Evolutionary conservation across 2,888 invertebrate species (phyloP).

Genomic region (Tillus elongatus): DNA sequence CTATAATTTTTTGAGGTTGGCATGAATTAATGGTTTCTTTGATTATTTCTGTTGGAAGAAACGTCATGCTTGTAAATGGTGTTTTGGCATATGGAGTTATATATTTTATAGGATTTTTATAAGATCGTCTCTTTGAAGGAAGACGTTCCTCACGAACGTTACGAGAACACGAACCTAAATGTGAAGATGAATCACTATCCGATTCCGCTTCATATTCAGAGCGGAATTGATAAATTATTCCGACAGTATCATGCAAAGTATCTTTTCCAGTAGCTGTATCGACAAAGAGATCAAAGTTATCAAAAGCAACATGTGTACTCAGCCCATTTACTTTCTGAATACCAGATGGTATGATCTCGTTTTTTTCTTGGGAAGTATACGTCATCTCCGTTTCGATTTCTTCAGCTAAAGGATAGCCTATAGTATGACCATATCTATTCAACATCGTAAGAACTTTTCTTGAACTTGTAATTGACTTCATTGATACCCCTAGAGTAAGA

Average conservation of each 20-base stretch:
- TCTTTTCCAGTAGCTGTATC: conserved; percentile 25
- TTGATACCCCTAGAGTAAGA: conserved; percentile 21
- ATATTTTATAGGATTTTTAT: conserved; percentile 3
- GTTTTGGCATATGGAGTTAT: background rate
- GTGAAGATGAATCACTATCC: too few species aligned
- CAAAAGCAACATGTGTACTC: conserved; percentile 28
- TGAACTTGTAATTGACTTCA: conserved; percentile 24
- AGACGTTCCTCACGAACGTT: too few species aligned
- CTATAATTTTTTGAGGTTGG: conserved; percentile 14
- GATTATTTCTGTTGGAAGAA: conserved; percentile 6
- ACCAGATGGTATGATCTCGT: conserved; percentile 25
- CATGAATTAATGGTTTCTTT: conserved; percentile 9
- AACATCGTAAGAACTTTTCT: conserved; percentile 22
- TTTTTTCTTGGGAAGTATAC: conserved; percentile 17
- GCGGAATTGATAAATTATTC: conserved; percentile 26
- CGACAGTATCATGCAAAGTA: too few species aligned
- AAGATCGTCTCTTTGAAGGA: conserved; percentile 19
- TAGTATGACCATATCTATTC: conserved; percentile 26
- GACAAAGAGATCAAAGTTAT: conserved; percentile 28
- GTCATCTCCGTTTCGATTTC: conserved; percentile 27
- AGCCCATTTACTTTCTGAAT: conserved; percentile 20
- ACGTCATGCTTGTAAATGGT: conserved; percentile 8
- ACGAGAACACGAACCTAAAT: too few species aligned
- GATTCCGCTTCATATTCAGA: too few species aligned
- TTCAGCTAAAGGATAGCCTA: conserved; percentile 27